A percentile compares a stretch with the other conserved stretches of the same genome.
Evolutionary conservation across 2,113 vertebrate species (phyloP).

Genomic region (Campylomormyrus numenius): DNA sequence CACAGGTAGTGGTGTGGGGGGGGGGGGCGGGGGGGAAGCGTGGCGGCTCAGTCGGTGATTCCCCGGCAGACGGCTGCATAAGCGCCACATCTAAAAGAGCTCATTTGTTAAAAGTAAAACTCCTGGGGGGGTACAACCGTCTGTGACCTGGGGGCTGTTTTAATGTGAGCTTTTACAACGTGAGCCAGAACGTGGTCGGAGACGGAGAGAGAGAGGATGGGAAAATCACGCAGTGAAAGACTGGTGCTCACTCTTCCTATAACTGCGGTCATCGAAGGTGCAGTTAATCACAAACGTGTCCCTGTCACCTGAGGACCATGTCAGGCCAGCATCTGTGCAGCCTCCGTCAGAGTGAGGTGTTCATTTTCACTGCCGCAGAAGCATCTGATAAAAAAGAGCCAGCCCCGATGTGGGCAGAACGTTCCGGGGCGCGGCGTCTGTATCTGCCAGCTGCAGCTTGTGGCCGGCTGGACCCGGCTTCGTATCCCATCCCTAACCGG

Average conservation of each 20-base stretch:
- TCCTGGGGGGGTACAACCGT: neutral
- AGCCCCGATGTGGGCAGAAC: neutral
- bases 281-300: neutral
- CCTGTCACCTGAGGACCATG: neutral
- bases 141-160: neutral
- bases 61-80: neutral
- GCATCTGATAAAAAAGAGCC: neutral
- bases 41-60: neutral
- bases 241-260: neutral
- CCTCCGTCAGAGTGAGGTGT: neutral
- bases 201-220: neutral
- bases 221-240: neutral
- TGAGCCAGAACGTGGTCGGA: neutral
- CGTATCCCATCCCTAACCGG: slow-evolving; percentile 4
- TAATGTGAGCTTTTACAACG: neutral
- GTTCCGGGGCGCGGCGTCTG: neutral
- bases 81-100: neutral
- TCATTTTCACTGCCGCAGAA: neutral
- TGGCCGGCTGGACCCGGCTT: neutral
- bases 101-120: neutral
- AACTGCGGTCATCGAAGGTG: neutral
- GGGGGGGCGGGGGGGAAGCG: neutral
- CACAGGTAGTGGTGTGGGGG: neutral
- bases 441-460: neutral
- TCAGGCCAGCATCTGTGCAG: neutral